phyloP scores from a whole-genome alignment of 2,797 vertebrate genomes.

The Brotula barbata region DNA sequence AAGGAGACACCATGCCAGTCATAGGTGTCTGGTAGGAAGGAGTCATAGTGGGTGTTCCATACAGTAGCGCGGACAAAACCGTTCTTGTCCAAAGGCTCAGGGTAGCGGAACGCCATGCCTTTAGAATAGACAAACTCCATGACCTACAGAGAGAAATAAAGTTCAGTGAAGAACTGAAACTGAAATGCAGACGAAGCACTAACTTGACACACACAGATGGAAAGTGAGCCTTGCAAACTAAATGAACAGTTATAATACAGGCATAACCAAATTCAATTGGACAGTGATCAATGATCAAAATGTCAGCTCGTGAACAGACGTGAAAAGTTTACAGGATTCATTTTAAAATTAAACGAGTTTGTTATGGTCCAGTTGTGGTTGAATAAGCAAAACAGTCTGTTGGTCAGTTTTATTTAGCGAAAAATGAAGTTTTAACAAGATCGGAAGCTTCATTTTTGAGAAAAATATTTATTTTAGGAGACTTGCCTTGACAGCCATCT shows the following conservation, averaged over 20 bases:
- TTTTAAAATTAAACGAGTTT: background rate
- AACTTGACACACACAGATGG: background rate
- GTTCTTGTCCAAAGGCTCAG: slow-evolving; percentile 91
- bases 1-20: slow-evolving; percentile 86
- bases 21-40: slow-evolving; percentile 91
- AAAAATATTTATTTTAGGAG: slow-evolving; percentile 1
- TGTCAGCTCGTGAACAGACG: background rate
- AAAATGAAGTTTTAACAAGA: background rate
- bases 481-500: slow-evolving; percentile 91
- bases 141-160: slow-evolving; percentile 75
- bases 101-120: slow-evolving; percentile 95
- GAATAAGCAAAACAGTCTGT: background rate
- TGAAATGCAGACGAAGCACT: background rate
- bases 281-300: slow-evolving; percentile 2
- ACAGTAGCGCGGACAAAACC: slow-evolving; percentile 82
- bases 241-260: background rate
- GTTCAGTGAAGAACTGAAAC: slow-evolving; percentile 1
- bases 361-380: background rate
- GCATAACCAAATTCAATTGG: background rate
- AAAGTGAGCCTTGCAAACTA: background rate
- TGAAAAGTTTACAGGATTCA: background rate
- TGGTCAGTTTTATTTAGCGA: background rate
- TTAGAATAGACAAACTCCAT: slow-evolving; percentile 90
- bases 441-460: background rate
- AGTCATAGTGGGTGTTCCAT: slow-evolving; percentile 91